Evolutionary conservation across 2,888 invertebrate genomes (phyloP).

Genomic region (Calephelis perditalis): DNA sequence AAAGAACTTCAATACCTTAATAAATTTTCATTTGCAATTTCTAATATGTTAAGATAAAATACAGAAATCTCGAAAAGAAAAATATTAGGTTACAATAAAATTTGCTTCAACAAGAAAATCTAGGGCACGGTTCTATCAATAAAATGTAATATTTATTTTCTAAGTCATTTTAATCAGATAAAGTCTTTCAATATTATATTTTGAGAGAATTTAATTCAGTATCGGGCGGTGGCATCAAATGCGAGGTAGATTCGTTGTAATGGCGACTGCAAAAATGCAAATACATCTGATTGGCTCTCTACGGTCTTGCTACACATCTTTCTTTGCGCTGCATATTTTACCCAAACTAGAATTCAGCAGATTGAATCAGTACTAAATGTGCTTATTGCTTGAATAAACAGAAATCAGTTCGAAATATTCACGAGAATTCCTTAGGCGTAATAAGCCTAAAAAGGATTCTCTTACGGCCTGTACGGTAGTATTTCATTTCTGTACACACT

Average conservation of each 20-base stretch:
- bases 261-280: slow-evolving; percentile 53
- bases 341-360: slow-evolving; percentile 29
- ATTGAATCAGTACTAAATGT: slow-evolving; percentile 29
- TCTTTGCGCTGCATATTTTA: slow-evolving; percentile 35
- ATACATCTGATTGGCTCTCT: slow-evolving; percentile 53
- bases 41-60: neutral
- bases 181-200: slow-evolving; percentile 41
- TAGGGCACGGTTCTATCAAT: neutral
- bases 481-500: slow-evolving; percentile 24
- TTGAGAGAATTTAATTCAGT: slow-evolving; percentile 43
- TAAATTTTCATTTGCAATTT: too few species aligned
- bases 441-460: slow-evolving; percentile 32
- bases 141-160: slow-evolving; percentile 9
- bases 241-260: slow-evolving; percentile 42
- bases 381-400: slow-evolving; percentile 34
- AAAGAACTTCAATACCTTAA: too few species aligned
- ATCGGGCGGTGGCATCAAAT: slow-evolving; percentile 32
- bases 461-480: slow-evolving; percentile 20
- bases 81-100: slow-evolving; percentile 7
- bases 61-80: neutral
- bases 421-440: slow-evolving; percentile 34
- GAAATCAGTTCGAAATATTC: slow-evolving; percentile 31
- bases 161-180: slow-evolving; percentile 36
- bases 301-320: slow-evolving; percentile 34
- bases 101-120: slow-evolving; percentile 6